Conservation (phyloP, 2,113 vertebrate species). For the Cyanoramphus novaezelandiae region DNA sequence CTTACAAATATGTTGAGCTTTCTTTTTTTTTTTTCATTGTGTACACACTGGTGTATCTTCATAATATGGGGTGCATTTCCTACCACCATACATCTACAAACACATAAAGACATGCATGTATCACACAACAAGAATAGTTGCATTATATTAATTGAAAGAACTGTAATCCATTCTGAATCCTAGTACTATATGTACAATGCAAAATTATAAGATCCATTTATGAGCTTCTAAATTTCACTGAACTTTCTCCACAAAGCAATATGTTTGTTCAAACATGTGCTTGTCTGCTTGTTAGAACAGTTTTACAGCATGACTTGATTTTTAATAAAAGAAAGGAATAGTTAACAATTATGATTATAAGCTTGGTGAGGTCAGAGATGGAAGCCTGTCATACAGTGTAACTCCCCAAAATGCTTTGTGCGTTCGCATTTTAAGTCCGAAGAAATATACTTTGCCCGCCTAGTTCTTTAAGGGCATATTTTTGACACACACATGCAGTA, state of each 20-base stretch:
- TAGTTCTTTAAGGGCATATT: not conserved
- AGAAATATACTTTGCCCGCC: not conserved
- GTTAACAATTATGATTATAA: not conserved
- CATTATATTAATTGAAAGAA: not conserved
- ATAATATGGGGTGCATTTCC: not conserved
- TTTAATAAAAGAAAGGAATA: not conserved
- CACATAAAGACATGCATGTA: not conserved
- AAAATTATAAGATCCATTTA: not conserved
- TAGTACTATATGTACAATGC: not conserved
- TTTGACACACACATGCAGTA: not conserved
- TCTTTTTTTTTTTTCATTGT: not conserved
- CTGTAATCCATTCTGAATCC: not conserved
- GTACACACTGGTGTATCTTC: not conserved
- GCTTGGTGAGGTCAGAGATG: not conserved
- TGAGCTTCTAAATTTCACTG: not conserved
- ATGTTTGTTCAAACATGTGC: not conserved
- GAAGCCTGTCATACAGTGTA: not conserved
- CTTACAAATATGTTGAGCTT: not conserved
- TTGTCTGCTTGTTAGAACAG: not conserved
- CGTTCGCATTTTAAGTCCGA: not conserved
- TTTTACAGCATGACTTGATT: not conserved
- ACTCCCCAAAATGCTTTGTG: not conserved
- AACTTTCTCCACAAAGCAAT: not conserved
- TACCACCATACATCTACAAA: not conserved
- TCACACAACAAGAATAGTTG: not conserved